Conservation (phyloP, 2,888 invertebrate genomes). For the Cataglyphis albicans region DNA sequence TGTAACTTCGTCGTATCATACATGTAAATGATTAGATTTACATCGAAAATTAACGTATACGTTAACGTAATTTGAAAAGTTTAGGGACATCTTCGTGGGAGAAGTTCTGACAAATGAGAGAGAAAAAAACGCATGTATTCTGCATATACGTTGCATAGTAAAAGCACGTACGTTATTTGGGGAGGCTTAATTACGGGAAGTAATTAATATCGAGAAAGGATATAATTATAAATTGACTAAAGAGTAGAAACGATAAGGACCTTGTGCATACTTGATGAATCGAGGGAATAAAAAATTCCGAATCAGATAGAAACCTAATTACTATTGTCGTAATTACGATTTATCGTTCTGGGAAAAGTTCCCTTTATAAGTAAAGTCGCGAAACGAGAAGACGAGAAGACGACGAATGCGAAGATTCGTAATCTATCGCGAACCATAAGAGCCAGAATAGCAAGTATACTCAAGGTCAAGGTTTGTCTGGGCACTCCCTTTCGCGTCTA, state of each 20-base stretch:
- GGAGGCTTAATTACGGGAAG: constrained; percentile 33
- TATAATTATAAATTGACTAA: constrained; percentile 35
- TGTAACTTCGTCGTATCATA: not conserved
- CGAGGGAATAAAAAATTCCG: not conserved
- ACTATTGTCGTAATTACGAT: not conserved
- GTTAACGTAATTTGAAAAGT: not conserved
- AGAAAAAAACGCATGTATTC: not conserved
- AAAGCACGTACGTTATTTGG: constrained; percentile 1
- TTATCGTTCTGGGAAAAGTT: not conserved
- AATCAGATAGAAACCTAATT: not conserved
- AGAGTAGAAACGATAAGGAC: not conserved
- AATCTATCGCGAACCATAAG: constrained; percentile 15
- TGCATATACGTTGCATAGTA: not conserved
- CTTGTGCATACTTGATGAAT: not conserved
- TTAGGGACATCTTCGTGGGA: constrained; percentile 11
- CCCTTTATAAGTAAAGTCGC: not conserved
- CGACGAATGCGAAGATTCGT: not conserved
- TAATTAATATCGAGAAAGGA: constrained; percentile 38
- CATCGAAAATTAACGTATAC: not conserved
- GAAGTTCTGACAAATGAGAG: constrained; percentile 14
- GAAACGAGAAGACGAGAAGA: not conserved
- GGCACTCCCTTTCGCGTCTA: constrained; percentile 44
- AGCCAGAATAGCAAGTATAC: constrained; percentile 25
- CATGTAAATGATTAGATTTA: not conserved
- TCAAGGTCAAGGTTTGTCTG: constrained; percentile 53